These are phyloP conservation scores for Isotomurus palustris DNA, from an alignment of 2,888 invertebrate species.

Conservation along the genomic window DNA sequence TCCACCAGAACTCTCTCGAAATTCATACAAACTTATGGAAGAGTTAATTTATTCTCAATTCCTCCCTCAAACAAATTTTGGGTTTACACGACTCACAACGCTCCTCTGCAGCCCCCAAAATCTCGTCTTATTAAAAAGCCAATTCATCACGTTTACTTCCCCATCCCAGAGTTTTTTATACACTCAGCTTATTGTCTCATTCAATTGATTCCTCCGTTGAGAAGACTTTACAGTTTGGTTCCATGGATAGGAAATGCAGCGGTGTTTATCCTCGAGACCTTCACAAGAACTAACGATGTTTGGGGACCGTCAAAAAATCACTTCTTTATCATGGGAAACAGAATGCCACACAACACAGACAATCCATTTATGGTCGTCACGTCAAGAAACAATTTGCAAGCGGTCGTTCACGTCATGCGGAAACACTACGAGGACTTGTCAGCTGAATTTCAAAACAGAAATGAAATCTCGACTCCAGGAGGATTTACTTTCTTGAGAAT, in stretches of 20 bases:
- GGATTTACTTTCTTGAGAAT: no score
- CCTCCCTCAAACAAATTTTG: no score
- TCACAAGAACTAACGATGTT: conserved; percentile 3
- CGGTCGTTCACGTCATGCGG: conserved; percentile 1
- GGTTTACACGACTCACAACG: no score
- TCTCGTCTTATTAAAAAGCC: no score
- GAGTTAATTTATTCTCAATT: conserved; percentile 1
- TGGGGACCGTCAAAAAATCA: background rate
- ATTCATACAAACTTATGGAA: background rate
- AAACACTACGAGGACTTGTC: background rate
- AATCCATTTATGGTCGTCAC: conserved; percentile 4
- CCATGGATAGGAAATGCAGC: no score
- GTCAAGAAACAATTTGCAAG: background rate
- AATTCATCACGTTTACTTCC: background rate
- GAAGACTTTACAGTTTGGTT: no score
- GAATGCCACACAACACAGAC: background rate
- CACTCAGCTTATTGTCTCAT: background rate
- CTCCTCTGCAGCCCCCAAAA: no score
- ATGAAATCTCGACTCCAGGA: no score
- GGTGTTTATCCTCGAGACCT: background rate
- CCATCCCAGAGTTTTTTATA: conserved; percentile 6
- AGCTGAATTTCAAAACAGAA: background rate
- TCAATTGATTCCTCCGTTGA: no score
- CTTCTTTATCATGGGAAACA: background rate
- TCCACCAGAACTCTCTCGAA: background rate